A percentile compares a stretch with the other conserved stretches of the same genome.
These are phyloP conservation scores for Varanus komodoensis DNA, from an alignment of 2,113 vertebrate genomes.

Conservation along the genomic window DNA sequence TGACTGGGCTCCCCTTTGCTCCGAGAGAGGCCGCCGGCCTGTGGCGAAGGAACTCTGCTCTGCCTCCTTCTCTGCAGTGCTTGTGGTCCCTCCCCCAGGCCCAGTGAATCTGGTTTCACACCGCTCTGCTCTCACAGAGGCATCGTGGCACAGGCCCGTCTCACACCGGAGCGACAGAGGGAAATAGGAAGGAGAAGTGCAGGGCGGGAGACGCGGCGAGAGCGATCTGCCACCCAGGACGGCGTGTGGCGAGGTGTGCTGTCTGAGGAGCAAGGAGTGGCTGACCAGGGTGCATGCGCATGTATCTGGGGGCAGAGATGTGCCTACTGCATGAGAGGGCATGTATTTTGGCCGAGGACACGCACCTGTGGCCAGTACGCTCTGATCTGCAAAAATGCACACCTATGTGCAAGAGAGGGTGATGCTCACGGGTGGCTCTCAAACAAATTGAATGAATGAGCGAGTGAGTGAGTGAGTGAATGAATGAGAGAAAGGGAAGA, in stretches of 20 bases:
- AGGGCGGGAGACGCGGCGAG: background rate
- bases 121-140: background rate
- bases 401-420: background rate
- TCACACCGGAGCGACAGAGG: background rate
- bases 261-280: too few relatives aligned
- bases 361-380: background rate
- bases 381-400: background rate
- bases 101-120: background rate
- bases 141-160: background rate
- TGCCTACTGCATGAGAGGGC: too few relatives aligned
- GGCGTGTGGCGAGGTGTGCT: background rate
- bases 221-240: background rate
- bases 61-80: background rate
- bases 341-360: background rate
- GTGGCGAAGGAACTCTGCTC: background rate
- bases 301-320: background rate
- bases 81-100: background rate
- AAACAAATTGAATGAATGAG: too few relatives aligned
- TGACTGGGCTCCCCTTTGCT: background rate
- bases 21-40: background rate
- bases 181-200: background rate
- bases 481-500: background rate
- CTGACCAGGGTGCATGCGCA: background rate
- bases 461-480: too few relatives aligned
- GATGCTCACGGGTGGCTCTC: too few relatives aligned